phyloP scores from a whole-genome alignment of 2,797 vertebrate genomes.

The Cacajao melanocephalus region DNA sequence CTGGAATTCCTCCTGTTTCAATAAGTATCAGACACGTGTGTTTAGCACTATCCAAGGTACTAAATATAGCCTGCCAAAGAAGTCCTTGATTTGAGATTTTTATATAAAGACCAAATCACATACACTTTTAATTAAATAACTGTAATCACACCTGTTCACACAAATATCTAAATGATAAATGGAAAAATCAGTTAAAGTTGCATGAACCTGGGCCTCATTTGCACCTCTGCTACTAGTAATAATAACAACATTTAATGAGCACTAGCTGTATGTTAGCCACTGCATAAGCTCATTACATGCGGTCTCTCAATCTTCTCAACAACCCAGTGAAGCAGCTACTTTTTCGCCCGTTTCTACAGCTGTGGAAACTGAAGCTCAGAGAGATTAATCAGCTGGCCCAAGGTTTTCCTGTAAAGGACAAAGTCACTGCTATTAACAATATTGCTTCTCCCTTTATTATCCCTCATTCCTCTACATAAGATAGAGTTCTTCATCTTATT shows the following conservation, averaged over 20 bases:
- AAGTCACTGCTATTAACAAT: not conserved
- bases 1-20: not conserved
- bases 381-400: not conserved
- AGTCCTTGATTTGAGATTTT: conserved; percentile 8
- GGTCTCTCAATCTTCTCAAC: not conserved
- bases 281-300: not conserved
- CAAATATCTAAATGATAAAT: not conserved
- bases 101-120: not conserved
- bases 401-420: not conserved
- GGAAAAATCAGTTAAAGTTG: not conserved
- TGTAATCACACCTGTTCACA: not conserved
- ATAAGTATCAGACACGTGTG: not conserved
- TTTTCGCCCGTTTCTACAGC: not conserved
- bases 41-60: not conserved
- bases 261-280: not conserved
- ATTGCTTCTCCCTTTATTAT: not conserved
- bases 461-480: not conserved
- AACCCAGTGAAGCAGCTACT: not conserved
- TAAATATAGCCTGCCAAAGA: not conserved
- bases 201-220: not conserved
- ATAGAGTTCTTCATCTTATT: not conserved
- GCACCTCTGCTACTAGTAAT: not conserved
- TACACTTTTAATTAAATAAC: not conserved
- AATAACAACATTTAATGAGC: not conserved
- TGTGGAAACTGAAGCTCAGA: conserved; percentile 7